These are phyloP conservation scores for Gandaritis pyraliata DNA, from an alignment of 2,888 invertebrate species.

Conservation along the genomic window DNA sequence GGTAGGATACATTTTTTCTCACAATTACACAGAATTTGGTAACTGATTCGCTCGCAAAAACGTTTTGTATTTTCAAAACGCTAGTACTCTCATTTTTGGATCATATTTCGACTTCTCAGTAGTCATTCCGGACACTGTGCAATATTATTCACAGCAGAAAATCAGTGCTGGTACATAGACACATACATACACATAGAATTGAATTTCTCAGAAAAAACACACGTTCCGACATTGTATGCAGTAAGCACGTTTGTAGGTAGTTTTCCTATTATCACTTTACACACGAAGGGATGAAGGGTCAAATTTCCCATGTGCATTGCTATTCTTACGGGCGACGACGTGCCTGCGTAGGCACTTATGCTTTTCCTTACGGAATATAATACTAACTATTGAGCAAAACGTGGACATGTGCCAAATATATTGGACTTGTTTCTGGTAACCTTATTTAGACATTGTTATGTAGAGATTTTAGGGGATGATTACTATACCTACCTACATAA, in stretches of 20 bases:
- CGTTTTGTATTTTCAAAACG: too few species aligned
- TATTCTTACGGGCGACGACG: not conserved
- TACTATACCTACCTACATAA: too few species aligned
- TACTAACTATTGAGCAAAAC: not conserved
- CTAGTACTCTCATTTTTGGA: too few species aligned
- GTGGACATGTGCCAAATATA: not conserved
- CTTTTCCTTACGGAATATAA: not conserved
- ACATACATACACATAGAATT: too few species aligned
- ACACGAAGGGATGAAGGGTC: not conserved
- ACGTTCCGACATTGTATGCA: not conserved
- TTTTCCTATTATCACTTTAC: conserved; percentile 6
- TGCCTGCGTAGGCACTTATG: not conserved
- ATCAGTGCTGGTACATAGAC: not conserved
- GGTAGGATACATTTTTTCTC: too few species aligned
- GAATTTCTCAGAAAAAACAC: not conserved
- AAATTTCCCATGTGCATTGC: conserved; percentile 3
- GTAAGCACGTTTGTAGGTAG: not conserved
- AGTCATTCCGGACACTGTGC: not conserved
- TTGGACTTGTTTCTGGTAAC: too few species aligned
- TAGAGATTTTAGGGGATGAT: too few species aligned
- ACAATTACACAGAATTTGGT: too few species aligned
- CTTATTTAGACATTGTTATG: not conserved
- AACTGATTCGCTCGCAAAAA: too few species aligned
- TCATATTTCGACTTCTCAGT: not conserved
- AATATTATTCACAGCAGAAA: not conserved